phyloP scores from a whole-genome alignment of 2,888 invertebrate species.

The Aleiodes alternator region DNA sequence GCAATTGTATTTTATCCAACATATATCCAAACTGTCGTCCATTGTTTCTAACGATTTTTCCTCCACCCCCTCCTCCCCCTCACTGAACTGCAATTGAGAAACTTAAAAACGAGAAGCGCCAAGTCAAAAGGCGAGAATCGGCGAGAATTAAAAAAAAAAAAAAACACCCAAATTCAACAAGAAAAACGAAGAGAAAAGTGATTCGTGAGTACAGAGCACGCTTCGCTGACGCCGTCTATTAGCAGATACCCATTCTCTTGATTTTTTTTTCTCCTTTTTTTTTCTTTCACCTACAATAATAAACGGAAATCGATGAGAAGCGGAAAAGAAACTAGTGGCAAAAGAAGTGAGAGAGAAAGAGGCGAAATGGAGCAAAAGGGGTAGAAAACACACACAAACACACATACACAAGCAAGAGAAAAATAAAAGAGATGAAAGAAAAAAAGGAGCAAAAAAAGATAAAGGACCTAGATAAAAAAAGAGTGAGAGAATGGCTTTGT shows the following conservation, averaged over 20 bases:
- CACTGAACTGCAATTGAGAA: not conserved
- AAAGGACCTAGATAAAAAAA: constrained; percentile 14
- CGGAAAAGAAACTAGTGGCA: not conserved
- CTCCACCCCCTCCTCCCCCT: too few species aligned
- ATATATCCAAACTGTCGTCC: constrained; percentile 16
- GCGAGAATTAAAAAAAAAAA: not conserved
- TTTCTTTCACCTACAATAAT: constrained; percentile 20
- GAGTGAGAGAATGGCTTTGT: constrained; percentile 21
- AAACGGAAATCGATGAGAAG: constrained; percentile 31
- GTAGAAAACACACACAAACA: not conserved
- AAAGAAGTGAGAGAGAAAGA: not conserved
- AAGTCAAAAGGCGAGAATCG: too few species aligned
- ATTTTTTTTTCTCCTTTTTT: not conserved
- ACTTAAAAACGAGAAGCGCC: constrained; percentile 2
- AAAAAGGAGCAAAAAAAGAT: constrained; percentile 5
- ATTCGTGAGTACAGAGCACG: constrained; percentile 26
- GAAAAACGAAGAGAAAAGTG: constrained; percentile 12
- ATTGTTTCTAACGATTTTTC: constrained; percentile 19
- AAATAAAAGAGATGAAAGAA: not conserved
- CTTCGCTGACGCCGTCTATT: constrained; percentile 36
- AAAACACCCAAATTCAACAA: not conserved
- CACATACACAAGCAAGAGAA: constrained; percentile 5
- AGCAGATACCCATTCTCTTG: constrained; percentile 16
- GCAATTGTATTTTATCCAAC: constrained; percentile 18
- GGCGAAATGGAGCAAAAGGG: not conserved